Evolutionary conservation across 1,140 invertebrate species (phyloP), one percentile per base, ranked within the genome.

Genomic region (Drosophila erecta): DNA sequence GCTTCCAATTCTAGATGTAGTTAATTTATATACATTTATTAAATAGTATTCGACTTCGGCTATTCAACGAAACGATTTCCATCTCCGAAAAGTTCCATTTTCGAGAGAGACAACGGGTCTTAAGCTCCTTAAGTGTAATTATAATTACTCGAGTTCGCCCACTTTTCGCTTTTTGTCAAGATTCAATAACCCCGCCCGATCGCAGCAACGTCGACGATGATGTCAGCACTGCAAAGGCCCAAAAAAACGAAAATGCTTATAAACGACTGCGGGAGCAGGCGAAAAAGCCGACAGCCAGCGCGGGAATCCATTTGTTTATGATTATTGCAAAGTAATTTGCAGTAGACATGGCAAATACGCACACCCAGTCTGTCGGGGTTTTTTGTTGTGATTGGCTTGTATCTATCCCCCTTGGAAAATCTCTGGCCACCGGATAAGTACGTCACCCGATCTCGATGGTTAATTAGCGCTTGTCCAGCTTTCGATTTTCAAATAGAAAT

Each of bases 391-490:
- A 30, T 55, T 70, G 47, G 33, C 40, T 69, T 69, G 22, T 47
- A 70, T 70, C 65, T 49, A 55, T 70, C 27, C 41, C 17, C 66
- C 27, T 24, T n/a, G 12, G 37, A 38, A 40, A 24, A 44, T 43
- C 44, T 22, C 44, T 14, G 7, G 17, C 44, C 53, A 8, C 76
- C 72, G 79, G 75, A 76, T 84, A 79, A 79, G 64, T 83, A 67
- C 70, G 75, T 83, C 54, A 67, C 30, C 79, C 76, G 60, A 79
- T 79, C 30, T 84, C 76, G 60, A 79, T 79, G 66, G 71, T 72
- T 84, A 84, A 76, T 84, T 84, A 84, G 76, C 81, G 65, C 65
- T 79, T 67, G 60, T 79, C 58, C 77, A 85, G 81, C 81, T 84
- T 84, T 84, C 81, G 76, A 73, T 84, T 84, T 80, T 65, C 60